These are phyloP conservation scores for Bombylius discolor DNA, from an alignment of 2,888 invertebrate species.

Conservation along the genomic window DNA sequence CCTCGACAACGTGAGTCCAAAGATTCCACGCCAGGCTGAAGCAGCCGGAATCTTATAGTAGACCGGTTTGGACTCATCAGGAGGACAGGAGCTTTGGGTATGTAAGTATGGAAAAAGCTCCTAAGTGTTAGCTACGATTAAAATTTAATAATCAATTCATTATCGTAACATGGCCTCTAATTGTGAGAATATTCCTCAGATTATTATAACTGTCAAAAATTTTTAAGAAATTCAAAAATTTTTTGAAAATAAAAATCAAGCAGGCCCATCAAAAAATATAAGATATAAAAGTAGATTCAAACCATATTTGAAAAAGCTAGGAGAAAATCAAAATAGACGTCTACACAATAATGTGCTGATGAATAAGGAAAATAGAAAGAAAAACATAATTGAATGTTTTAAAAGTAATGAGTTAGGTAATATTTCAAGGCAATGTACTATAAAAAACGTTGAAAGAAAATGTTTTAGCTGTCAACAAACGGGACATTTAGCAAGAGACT, in stretches of 20 bases:
- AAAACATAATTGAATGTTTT: background rate
- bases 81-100: too few species aligned
- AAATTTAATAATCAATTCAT: too few species aligned
- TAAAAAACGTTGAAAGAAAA: background rate
- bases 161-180: background rate
- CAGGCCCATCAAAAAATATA: background rate
- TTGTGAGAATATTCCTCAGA: background rate
- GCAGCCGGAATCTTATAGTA: too few species aligned
- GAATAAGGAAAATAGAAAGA: background rate
- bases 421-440: background rate
- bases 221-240: background rate
- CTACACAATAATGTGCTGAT: too few species aligned
- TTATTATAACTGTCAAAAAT: conserved; percentile 1
- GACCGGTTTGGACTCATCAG: too few species aligned
- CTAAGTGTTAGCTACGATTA: too few species aligned
- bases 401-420: background rate
- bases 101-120: too few species aligned
- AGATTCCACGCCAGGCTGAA: too few species aligned
- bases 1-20: too few species aligned
- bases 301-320: too few species aligned
- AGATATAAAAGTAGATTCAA: background rate
- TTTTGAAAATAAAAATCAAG: background rate
- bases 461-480: background rate
- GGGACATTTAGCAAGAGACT: background rate
- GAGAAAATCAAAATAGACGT: too few species aligned